Evolutionary conservation across 2,113 vertebrate genomes (phyloP).

Genomic region (Festucalex cinctus): DNA sequence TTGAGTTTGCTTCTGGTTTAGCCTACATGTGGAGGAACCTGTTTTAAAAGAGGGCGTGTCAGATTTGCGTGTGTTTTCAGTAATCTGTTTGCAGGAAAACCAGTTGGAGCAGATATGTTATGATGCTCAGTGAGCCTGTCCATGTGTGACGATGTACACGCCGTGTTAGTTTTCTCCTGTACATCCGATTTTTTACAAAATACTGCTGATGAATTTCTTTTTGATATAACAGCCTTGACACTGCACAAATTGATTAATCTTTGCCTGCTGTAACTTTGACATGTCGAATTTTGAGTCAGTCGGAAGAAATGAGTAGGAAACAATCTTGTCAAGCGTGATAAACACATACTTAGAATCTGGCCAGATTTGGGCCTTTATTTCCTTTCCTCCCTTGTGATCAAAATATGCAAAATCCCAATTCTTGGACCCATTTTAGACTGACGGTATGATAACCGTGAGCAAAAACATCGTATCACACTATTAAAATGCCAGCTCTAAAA

Average conservation of each 20-base stretch:
- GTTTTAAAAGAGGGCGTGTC: constrained; percentile 53
- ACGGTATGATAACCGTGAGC: too few species aligned
- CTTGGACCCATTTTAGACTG: too few species aligned
- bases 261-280: not conserved
- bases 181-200: not conserved
- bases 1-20: constrained; percentile 27
- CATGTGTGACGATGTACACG: not conserved
- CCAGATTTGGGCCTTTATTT: not conserved
- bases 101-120: constrained; percentile 18
- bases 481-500: too few species aligned
- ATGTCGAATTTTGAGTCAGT: not conserved
- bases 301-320: not conserved
- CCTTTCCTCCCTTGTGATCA: not conserved
- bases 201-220: too few species aligned
- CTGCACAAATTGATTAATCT: not conserved
- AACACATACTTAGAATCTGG: too few species aligned
- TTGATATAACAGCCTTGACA: too few species aligned
- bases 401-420: too few species aligned
- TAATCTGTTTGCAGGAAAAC: constrained; percentile 32
- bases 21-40: constrained; percentile 57
- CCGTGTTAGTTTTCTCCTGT: not conserved
- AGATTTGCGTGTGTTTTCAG: constrained; percentile 35
- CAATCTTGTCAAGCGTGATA: too few species aligned
- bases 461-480: too few species aligned
- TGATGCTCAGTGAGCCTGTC: not conserved